Percentiles rank a stretch among this genome's conserved stretches.
phyloP scores from a whole-genome alignment of 2,797 vertebrate species.

The Macroramphosus scolopax region DNA sequence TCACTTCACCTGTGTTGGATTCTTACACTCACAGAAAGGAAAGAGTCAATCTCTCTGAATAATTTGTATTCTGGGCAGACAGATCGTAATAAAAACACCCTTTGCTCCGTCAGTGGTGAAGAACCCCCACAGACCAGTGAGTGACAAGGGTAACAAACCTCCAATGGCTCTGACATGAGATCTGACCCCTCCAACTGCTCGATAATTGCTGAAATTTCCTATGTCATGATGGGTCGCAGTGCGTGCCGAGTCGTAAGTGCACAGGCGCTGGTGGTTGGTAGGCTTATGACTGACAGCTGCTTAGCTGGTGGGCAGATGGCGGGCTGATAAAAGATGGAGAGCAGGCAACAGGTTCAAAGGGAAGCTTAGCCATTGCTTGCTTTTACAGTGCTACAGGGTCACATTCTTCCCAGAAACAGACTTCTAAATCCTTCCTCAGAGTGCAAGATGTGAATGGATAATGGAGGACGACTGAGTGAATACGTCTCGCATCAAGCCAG shows the following conservation, averaged over 20 bases:
- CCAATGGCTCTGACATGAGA: slow-evolving; percentile 18
- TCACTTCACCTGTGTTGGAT: too few relatives aligned
- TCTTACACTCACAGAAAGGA: too few relatives aligned
- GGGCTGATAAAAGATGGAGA: slow-evolving; percentile 20
- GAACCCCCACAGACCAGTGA: too few relatives aligned
- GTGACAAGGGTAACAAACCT: slow-evolving; percentile 31
- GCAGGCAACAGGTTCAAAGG: slow-evolving; percentile 35
- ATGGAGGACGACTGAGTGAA: slow-evolving; percentile 10
- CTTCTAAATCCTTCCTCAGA: slow-evolving; percentile 50
- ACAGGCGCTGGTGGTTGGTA: slow-evolving; percentile 37
- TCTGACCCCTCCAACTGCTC: slow-evolving; percentile 42
- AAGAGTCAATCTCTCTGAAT: too few relatives aligned
- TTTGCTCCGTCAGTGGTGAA: too few relatives aligned
- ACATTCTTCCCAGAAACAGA: slow-evolving; percentile 46
- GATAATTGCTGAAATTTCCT: slow-evolving; percentile 60
- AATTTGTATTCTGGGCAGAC: too few relatives aligned
- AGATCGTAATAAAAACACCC: too few relatives aligned
- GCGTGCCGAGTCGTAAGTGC: slow-evolving; percentile 15
- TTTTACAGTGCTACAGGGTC: slow-evolving; percentile 46
- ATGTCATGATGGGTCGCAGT: slow-evolving; percentile 40
- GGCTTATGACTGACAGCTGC: slow-evolving; percentile 48
- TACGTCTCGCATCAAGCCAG: slow-evolving; percentile 14
- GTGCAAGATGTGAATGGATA: slow-evolving; percentile 39
- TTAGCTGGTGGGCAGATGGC: slow-evolving; percentile 36
- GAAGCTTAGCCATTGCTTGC: slow-evolving; percentile 26